Base-by-base conservation (phyloP, 1,140 invertebrate species). In the Parasteatoda tepidariorum region DNA sequence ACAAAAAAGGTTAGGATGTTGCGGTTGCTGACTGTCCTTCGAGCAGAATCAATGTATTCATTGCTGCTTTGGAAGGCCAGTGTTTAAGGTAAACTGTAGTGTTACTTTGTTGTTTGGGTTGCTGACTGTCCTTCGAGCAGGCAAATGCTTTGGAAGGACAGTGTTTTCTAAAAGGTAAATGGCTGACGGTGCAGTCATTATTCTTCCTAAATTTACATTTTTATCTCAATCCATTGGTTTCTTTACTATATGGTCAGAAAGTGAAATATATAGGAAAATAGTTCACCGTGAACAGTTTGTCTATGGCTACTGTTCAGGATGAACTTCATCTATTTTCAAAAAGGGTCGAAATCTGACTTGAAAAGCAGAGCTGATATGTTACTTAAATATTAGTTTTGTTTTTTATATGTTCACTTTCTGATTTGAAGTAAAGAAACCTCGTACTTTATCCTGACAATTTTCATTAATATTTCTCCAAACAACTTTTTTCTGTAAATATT, bases 61-160 rank as follows among this genome's bases (percentile, higher is more conserved):
- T 64, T 64, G 38, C 74, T 76, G 78, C 78, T 71, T 82, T 82
- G 78, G 78, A 82, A 66, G 67, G 78, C 68, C 78, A 82, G 78
- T 82, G 78, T 82, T 30, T 73, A 76, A 57, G 62, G 76, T 26
- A 76, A 59, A 28, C 73, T n/a, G 73, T 30, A 24, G 7, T 24
- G 34, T 75, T 55, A 26, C 33, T 34, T 66, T 82, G 55, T 13
- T 82, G 18, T 70, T 31, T 24, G 34, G 57, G 76, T 41, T 79
- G 76, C 34, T 67, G 76, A 79, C 76, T 79, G 33, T 79, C 76
- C 76, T 79, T 79, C 76, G 31, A 79, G 76, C 76, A 68, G 48
- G 76, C 48, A 31, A 57, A 76, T 68, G 76, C 76, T 79, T 79
- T 79, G 76, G 76, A 79, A 79, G 76, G 76, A 79, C 33, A 79